Evolutionary conservation across 2,113 vertebrate species (phyloP), one percentile per base, ranked within the genome.

Genomic region (Poeciliopsis turrubarensis): DNA sequence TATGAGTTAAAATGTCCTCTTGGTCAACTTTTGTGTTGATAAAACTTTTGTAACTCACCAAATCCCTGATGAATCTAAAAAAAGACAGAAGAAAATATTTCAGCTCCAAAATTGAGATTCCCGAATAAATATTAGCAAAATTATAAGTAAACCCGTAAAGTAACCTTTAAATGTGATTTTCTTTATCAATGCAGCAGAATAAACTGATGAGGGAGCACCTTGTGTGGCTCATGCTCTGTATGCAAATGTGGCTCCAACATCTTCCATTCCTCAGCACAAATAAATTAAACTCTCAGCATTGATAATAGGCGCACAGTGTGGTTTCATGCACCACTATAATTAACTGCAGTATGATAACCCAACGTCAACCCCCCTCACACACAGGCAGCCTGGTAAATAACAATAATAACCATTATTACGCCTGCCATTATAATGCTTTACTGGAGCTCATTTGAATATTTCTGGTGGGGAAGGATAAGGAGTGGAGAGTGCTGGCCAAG

Each of bases 291-390:
- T 88, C 81, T 19, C 44, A 65, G 86, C 77, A 41, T 64, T 81
- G 86, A 90, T 93, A 91, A 92, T 88, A 85, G 74, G 87, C 86
- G 82, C 78, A 84, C 62, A 79, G 73, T 69, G 80, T 31, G 69
- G 54, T 83, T 84, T 79, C 84, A 84, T 75, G 78, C 84, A 89
- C 80, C 75, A 32, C 83, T 89, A 90, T 93, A 94, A 93, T 93
- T 92, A 93, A 93, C 92, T 89, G 87, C 87, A 81, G 84, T 73
- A 84, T 72, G 90, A 93, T 93, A 91, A 92, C 80, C 73, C 68
- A 5, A 67, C 78, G 72, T 68, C 47, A 65, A 66, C 73, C 17
- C 66, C 17, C 60, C 31, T 27, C 70, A 85, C 84, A 78, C 67
- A 68, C 44, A 51, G 41, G 31, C 41, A 31, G 44, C 63, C 31